Base-by-base conservation (phyloP, 2,888 invertebrate species). In the Melanostoma scalare region DNA sequence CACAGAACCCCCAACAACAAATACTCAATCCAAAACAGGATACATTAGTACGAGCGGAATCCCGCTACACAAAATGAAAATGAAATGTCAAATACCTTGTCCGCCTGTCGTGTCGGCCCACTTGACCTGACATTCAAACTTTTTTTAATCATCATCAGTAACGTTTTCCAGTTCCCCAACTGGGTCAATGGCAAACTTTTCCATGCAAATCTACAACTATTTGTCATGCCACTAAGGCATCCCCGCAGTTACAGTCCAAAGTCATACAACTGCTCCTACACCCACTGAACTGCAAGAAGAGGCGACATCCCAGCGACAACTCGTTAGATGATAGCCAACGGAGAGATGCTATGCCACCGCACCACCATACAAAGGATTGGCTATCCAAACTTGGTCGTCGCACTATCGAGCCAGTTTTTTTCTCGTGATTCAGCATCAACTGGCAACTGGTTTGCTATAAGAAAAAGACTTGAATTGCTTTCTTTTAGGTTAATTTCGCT, bases 151-250 rank as follows among this genome's bases (percentile, higher is more conserved):
- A 42, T 6, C 36, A 33, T 30, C 5, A 5, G n/a, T 3, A 52
- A 20, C 9, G 35, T 46, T 56, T 76, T 61, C 78, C 78, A 73
- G 84, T 79, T 79, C 4, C 33, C 3, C 55, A 61, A 71, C 55
- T 84, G 40, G 84, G 84, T 84, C 84, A 84, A 84, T 84, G 79
- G 71, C 79, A 79, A 75, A 55, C 52, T 74, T 84, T 79, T 79
- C 55, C 38, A 78, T 74, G 82, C 56, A 82, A 72, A 82, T 79
- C n/a, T 40, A 48, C 20, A 38, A 10, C 48, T 56, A 38, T 60
- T 10, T 44, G 40, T 75, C 55, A 69, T 55, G 53, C 58, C 20
- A 20, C 20, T 20, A 48, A 65, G 38, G 35, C 61, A 61, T 63
- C 63, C 74, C 68, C 48, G 44, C 36, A 35, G 10, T 20, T 36